Evolutionary conservation across 2,888 invertebrate species (phyloP), one percentile per base, ranked within the genome.

Genomic region (Suillia variegata): DNA sequence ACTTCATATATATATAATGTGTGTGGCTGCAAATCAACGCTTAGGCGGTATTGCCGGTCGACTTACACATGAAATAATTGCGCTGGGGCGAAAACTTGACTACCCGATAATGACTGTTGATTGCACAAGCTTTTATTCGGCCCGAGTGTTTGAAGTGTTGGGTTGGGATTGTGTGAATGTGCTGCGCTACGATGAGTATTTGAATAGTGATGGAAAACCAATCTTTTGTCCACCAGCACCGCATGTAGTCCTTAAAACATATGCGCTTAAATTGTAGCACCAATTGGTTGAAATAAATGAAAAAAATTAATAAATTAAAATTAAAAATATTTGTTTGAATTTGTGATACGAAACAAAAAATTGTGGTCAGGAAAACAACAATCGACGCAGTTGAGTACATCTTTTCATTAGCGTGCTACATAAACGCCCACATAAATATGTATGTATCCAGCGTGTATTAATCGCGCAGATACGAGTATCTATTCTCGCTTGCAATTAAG

Each of bases 41-140:
- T 80, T 81, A 1, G 67, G 64, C 2, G 68, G 65, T 5, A 66
- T 81, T 34, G 80, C 79, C 17, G 48, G 63, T 1, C 73, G 69
- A 1, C 62, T 81, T 4, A 60, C 77, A 31, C 55, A 60, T 1
- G 65, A 74, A 15, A 59, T 75, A 18, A 65, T 67, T 5, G 59
- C 61, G 10, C 62, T 68, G 5, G 78, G 64, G 1, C 67, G 65
- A n/a, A 53, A 66, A 1, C 59, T 73, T n/a, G 67, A 69, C 2
- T 79, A 71, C 58, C 71, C 67, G 1, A 42, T 80, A n/a, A 62
- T 76, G 1, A 70, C 73, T 31, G 65, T 53, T 8, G 80, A 81
- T 65, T 81, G 81, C 59, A 72, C 79, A 1, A 80, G 80, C 53
- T 26, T 70, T 10, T 80, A 76, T 62, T 78, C 81, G 5, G 73